Percentiles rank a stretch among this genome's conserved stretches.
Evolutionary conservation across 64 coral and sea anemone species (phyloP).

Genomic region (Astreopora myriophthalma): DNA sequence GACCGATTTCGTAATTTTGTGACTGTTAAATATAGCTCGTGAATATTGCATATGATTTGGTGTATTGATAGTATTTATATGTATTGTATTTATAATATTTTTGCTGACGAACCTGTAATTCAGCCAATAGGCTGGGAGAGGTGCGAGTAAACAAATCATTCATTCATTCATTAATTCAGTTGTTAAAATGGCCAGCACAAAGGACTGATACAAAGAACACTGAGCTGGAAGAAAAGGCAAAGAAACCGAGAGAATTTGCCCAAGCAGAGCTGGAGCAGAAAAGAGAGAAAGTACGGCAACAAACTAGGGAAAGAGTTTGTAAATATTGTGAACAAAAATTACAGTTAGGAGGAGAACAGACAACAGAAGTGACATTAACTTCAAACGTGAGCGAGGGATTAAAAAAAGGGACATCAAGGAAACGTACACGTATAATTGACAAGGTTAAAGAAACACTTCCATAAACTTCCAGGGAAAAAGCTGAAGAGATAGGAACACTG

Average conservation of each 20-base stretch:
- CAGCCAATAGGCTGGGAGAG: too few relatives aligned
- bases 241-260: neutral
- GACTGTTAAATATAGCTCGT: too few relatives aligned
- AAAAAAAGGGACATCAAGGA: neutral
- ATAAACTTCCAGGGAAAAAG: neutral
- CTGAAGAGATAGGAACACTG: neutral
- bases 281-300: conserved; percentile 1
- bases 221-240: neutral
- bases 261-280: neutral
- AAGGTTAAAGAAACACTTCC: neutral
- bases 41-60: too few relatives aligned
- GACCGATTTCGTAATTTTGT: too few relatives aligned
- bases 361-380: neutral
- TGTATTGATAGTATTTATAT: too few relatives aligned
- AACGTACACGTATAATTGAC: conserved; percentile 16
- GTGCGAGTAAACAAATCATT: too few relatives aligned
- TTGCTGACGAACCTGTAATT: too few relatives aligned
- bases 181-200: neutral
- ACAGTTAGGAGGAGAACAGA: neutral
- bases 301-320: conserved; percentile 6
- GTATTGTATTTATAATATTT: too few relatives aligned
- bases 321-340: neutral
- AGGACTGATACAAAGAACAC: neutral
- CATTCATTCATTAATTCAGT: too few relatives aligned
- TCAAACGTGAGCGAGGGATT: neutral